These are phyloP conservation scores for Pterocles gutturalis DNA, from an alignment of 2,113 vertebrate species.

Conservation along the genomic window DNA sequence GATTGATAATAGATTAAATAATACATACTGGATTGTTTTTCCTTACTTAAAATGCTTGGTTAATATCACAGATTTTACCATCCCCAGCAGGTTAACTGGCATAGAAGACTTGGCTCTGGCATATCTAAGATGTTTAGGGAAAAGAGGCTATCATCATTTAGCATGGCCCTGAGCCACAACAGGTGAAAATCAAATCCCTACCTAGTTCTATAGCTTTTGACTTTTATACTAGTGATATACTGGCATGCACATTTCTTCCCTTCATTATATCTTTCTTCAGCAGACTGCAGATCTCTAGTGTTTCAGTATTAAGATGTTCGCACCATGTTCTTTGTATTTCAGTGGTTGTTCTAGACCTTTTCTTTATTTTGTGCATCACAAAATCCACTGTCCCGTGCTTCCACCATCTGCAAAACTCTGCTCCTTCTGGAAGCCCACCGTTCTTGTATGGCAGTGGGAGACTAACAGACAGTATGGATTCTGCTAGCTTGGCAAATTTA, in stretches of 20 bases:
- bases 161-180: neutral
- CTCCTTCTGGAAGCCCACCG: neutral
- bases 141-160: neutral
- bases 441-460: neutral
- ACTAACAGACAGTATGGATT: neutral
- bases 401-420: neutral
- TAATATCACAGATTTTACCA: neutral
- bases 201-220: neutral
- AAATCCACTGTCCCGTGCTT: neutral
- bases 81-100: neutral
- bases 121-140: neutral
- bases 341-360: neutral
- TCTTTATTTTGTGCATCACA: neutral
- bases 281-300: neutral
- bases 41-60: neutral
- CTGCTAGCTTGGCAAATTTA: neutral
- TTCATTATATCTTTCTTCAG: neutral
- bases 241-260: neutral
- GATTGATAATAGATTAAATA: neutral
- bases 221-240: neutral
- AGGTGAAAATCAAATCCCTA: neutral
- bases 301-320: neutral
- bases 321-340: neutral
- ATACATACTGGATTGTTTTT: neutral
- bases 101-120: neutral